Evolutionary conservation across 2,888 invertebrate genomes (phyloP).

Genomic region (Tridacna gigas): DNA sequence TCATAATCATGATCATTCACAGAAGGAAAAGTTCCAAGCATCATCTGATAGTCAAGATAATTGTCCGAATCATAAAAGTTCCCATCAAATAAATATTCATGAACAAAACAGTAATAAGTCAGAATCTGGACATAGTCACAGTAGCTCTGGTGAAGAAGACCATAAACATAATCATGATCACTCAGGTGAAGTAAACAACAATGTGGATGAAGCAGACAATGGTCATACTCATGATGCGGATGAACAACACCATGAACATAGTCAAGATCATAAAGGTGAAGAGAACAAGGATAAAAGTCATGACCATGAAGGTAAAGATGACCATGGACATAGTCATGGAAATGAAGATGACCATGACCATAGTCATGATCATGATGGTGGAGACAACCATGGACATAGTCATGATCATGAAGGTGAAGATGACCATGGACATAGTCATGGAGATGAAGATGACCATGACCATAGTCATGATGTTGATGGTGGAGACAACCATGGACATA

Average conservation of each 20-base stretch:
- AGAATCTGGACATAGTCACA: no score
- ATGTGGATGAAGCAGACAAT: not conserved
- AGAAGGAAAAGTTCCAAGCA: no score
- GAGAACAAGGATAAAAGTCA: conserved; percentile 13
- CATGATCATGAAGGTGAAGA: conserved; percentile 6
- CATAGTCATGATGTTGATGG: not conserved
- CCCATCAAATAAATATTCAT: no score
- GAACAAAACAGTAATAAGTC: no score
- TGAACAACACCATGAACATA: conserved; percentile 8
- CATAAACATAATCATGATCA: not conserved
- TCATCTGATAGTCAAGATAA: no score
- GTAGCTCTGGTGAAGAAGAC: not conserved
- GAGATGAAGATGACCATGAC: conserved; percentile 5
- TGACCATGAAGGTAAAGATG: not conserved
- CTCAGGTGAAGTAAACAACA: not conserved
- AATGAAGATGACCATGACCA: conserved; percentile 1
- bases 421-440: conserved; percentile 15
- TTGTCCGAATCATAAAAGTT: no score
- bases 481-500: conserved; percentile 13
- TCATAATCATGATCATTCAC: conserved; percentile 37
- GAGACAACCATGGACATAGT: not conserved
- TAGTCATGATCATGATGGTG: not conserved
- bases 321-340: conserved; percentile 7
- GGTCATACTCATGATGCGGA: conserved; percentile 17
- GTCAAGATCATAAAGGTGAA: conserved; percentile 11